phyloP scores from a whole-genome alignment of 2,797 vertebrate species.

The Bradypodion ventrale region DNA sequence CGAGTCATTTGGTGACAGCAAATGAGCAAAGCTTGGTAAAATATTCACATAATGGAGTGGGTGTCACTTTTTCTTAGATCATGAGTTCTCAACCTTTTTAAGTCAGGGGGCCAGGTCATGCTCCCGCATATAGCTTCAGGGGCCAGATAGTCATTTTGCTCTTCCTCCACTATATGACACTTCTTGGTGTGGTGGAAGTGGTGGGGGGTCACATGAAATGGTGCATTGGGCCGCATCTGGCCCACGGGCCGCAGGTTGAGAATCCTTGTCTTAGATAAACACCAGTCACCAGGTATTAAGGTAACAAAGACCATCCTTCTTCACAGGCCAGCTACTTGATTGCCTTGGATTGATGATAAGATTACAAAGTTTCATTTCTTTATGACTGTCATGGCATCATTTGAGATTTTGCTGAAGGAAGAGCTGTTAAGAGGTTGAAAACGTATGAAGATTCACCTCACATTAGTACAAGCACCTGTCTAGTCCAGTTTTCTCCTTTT shows the following conservation, averaged over 20 bases:
- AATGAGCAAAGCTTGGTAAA: slow-evolving; percentile 24
- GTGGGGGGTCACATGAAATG: too few relatives aligned
- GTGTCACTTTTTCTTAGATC: slow-evolving; percentile 1
- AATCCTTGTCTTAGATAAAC: too few relatives aligned
- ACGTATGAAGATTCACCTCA: background rate
- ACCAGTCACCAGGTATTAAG: slow-evolving; percentile 13
- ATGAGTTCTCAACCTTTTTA: too few relatives aligned
- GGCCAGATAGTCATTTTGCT: too few relatives aligned
- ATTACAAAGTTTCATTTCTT: background rate
- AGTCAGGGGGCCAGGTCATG: too few relatives aligned
- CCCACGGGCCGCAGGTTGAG: too few relatives aligned
- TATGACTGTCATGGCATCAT: background rate
- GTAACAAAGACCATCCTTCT: background rate
- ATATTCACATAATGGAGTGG: background rate
- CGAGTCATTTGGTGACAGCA: slow-evolving; percentile 20
- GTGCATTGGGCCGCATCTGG: too few relatives aligned
- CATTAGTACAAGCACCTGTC: background rate
- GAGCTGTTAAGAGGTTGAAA: background rate
- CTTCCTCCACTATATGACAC: too few relatives aligned
- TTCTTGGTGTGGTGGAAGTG: too few relatives aligned
- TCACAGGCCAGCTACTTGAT: background rate
- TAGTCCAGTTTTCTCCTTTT: background rate
- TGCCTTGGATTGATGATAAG: slow-evolving; percentile 11
- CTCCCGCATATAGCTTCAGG: too few relatives aligned
- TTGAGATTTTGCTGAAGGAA: background rate